Evolutionary conservation across 2,888 invertebrate species (phyloP).

Genomic region (Helleia helle): DNA sequence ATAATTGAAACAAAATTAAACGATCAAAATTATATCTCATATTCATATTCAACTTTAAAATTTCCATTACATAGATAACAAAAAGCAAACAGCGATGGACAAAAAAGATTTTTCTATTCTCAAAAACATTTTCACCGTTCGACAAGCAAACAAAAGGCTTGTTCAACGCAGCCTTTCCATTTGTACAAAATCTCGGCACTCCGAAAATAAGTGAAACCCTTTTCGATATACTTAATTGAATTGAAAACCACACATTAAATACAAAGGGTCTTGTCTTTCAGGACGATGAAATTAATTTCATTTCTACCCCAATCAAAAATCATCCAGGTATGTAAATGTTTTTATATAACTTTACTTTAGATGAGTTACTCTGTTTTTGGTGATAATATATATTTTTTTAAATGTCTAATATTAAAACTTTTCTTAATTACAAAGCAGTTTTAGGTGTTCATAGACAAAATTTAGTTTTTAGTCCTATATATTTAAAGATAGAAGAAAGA

Average conservation of each 20-base stretch:
- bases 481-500: too few species aligned
- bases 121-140: conserved; percentile 4
- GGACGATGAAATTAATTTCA: conserved; percentile 3
- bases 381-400: too few species aligned
- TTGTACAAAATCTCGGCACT: conserved; percentile 32
- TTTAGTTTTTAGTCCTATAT: too few species aligned
- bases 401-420: too few species aligned
- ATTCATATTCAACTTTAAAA: not conserved
- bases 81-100: not conserved
- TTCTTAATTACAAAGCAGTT: too few species aligned
- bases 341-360: too few species aligned
- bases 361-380: too few species aligned
- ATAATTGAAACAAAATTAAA: too few species aligned
- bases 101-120: not conserved
- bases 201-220: conserved; percentile 8
- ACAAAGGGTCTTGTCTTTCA: conserved; percentile 5
- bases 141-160: conserved; percentile 36
- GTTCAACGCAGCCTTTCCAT: conserved; percentile 35
- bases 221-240: conserved; percentile 10
- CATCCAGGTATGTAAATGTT: not conserved
- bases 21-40: too few species aligned
- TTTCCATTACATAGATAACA: not conserved
- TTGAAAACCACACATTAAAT: conserved; percentile 8
- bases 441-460: too few species aligned
- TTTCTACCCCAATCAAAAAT: not conserved